Base-by-base conservation (phyloP, 2,888 invertebrate genomes). In the Epirrhoe alternata region DNA sequence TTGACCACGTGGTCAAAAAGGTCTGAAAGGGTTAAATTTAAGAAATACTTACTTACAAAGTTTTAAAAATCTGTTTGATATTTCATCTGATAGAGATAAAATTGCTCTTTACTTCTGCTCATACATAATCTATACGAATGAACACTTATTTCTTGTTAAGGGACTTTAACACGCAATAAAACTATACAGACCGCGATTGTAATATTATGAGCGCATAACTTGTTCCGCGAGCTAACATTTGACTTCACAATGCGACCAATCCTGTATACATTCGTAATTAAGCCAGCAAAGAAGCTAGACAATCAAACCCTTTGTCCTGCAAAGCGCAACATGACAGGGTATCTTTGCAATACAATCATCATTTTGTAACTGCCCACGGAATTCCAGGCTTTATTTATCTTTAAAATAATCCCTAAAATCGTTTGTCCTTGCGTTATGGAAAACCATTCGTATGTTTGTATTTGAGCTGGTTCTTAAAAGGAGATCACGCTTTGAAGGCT, bases 401-500 rank as follows among this genome's bases (percentile, higher is more conserved):
- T 14, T 49, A 54, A 63, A 74, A 64, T 72, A 70, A 67, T 69
- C 49, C 12, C 45, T 0, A 45, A 12, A 33, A 33, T 67, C 17
- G 31, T 24, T 12, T 66, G 54, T 51, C 42, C 45, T 49, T 6
- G 0, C 17, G 38, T 65, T 66, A 69, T 35, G 16, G 14, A 58
- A 14, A 1, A 31, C 69, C 59, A 70, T 72, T 64, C 57, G 50
- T 69, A 75, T 72, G 50, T 65, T 75, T 78, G 80, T 77, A 54
- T 68, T 72, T 61, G 68, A 76, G 77, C 76, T 75, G 75, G 75
- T 77, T 85, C 86, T 80, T 84, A 88, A 85, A 86, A 86, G 87
- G 88, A 83, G 83, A 88, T 88, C 87, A 88, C 86, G 85, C 87
- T 82, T 80, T 73, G 81, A 83, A 81, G 81, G 80, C 81, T 82